Conservation (phyloP, 2,797 vertebrate genomes). For the Synanceia verrucosa region DNA sequence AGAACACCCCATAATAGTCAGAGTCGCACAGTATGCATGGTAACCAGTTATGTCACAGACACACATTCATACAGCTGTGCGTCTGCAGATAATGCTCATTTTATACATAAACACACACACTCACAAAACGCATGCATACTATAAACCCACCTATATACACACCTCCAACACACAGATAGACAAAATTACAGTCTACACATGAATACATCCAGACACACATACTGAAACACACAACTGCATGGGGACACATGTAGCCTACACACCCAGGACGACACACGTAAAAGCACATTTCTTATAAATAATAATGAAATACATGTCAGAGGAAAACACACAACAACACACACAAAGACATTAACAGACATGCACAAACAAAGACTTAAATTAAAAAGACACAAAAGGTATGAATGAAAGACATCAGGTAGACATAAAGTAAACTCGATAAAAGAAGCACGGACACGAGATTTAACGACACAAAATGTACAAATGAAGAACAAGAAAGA, state of each 20-base stretch:
- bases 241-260: not conserved
- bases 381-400: not conserved
- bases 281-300: slow-evolving; percentile 6
- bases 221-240: not conserved
- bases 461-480: not conserved
- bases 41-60: slow-evolving; percentile 79
- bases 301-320: slow-evolving; percentile 11
- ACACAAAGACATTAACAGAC: no score
- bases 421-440: not conserved
- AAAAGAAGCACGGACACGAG: not conserved
- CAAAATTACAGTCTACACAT: slow-evolving; percentile 47
- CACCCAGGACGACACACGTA: slow-evolving; percentile 1
- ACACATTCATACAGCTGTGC: slow-evolving; percentile 19
- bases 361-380: no score
- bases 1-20: slow-evolving; percentile 83
- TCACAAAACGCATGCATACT: not conserved
- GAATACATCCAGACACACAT: not conserved
- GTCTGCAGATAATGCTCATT: slow-evolving; percentile 30
- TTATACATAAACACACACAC: slow-evolving; percentile 49
- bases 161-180: slow-evolving; percentile 24
- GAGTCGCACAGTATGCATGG: slow-evolving; percentile 78
- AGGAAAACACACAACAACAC: slow-evolving; percentile 1
- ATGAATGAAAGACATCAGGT: not conserved
- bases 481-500: not conserved
- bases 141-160: slow-evolving; percentile 41